Evolutionary conservation across 2,113 vertebrate species (phyloP).

Genomic region (Lonchura striata): DNA sequence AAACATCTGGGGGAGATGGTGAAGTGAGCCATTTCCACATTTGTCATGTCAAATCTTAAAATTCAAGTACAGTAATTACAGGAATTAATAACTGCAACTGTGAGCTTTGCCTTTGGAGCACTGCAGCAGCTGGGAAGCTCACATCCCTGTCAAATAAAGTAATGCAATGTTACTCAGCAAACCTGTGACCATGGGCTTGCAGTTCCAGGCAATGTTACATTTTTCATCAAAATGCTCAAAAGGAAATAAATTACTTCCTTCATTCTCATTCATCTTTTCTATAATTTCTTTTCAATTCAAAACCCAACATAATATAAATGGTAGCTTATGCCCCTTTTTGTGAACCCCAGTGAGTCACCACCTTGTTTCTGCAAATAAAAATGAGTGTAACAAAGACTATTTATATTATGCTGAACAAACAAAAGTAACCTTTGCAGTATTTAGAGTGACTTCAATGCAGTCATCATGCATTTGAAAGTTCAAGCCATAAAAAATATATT

Average conservation of each 20-base stretch:
- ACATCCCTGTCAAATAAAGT: neutral
- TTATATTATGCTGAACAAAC: neutral
- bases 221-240: neutral
- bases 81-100: neutral
- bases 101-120: neutral
- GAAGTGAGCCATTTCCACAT: neutral
- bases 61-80: neutral
- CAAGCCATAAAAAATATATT: neutral
- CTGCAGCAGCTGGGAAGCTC: neutral
- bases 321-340: neutral
- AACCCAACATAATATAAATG: neutral
- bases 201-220: neutral
- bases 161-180: neutral
- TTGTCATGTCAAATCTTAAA: neutral
- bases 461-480: slow-evolving; percentile 5
- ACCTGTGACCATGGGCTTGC: neutral
- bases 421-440: neutral
- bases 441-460: neutral
- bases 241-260: neutral
- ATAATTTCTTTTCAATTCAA: neutral
- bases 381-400: neutral
- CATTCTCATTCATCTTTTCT: neutral
- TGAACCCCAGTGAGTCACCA: neutral
- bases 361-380: neutral
- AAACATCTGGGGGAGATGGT: neutral